Base-by-base conservation (phyloP, 2,113 vertebrate species). In the Alces alces region DNA sequence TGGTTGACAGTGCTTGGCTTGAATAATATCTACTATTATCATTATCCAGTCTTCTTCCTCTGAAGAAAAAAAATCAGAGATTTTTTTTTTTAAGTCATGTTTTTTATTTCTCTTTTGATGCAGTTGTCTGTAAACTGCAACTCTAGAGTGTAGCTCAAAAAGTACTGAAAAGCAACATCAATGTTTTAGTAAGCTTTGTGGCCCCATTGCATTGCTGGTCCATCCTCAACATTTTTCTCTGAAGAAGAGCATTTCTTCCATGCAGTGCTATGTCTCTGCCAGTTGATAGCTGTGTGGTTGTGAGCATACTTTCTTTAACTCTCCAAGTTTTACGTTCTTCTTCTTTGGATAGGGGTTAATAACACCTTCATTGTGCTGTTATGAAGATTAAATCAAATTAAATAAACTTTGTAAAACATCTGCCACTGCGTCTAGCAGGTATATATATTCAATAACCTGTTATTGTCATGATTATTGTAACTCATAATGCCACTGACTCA, bases 31-130 rank as follows among this genome's bases (percentile, higher is more conserved):
- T 85, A 33, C 54, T 86, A 92, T 73, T 8, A 61, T 61, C 15
- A 50, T 36, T n/a, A 70, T 92, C 45, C 27, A 61, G 14, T 79
- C 76, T 50, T 97, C 54, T 6, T 93, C 27, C 33, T 64, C 43
- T 70, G 91, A 76, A 55, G 30, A 52, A 94, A 93, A 93, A 95
- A 95, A 91, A 52, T 28, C n/a, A 54, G 19, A 21, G 33, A n/a
- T 36, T 17, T 12, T 82, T 30, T 82, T 66, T 8, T 60, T 83
- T 25, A 79, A 79, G 52, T 36, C 19, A 36, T 36, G 13, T 58
- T 84, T 89, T 85, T 73, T 21, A 10, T 58, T 60, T 27, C 70
- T n/a, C 23, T 85, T 89, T 96, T 88, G 57, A 82, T 66, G 25
- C 7, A 85, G 5, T 43, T 78, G 6, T 93, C 57, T 47, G 47